Evolutionary conservation across 2,888 invertebrate species (phyloP).

Genomic region (Epistrophe eligans): DNA sequence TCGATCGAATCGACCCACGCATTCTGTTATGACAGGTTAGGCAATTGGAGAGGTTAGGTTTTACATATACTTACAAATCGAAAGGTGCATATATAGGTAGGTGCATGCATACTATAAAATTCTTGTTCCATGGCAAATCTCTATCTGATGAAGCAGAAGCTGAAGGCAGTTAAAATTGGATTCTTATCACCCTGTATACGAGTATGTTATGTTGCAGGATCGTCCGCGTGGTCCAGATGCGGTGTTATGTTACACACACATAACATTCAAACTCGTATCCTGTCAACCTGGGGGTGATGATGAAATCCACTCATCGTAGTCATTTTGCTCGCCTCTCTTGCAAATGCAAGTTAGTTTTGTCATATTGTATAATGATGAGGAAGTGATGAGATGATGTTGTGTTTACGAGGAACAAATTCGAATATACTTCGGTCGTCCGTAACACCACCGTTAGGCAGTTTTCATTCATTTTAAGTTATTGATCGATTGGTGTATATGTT

Average conservation of each 20-base stretch:
- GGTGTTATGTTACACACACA: constrained; percentile 52
- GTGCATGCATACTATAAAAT: background rate
- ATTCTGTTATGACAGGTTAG: constrained; percentile 39
- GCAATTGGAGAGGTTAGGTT: constrained; percentile 17
- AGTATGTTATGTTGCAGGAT: background rate
- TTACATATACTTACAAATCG: no score
- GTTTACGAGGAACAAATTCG: constrained; percentile 60
- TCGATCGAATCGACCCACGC: constrained; percentile 39
- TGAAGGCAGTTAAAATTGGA: constrained; percentile 38
- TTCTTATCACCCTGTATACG: constrained; percentile 36
- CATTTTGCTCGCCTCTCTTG: background rate
- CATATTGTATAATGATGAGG: constrained; percentile 10
- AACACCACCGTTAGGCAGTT: constrained; percentile 58
- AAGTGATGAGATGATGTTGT: constrained; percentile 41
- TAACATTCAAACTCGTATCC: constrained; percentile 20
- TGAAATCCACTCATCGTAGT: constrained; percentile 47
- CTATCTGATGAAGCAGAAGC: constrained; percentile 44
- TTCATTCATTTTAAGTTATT: constrained; percentile 44
- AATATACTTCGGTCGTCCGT: background rate
- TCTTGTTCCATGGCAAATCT: constrained; percentile 7
- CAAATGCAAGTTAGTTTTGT: constrained; percentile 6
- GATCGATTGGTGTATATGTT: constrained; percentile 52
- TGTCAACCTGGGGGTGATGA: constrained; percentile 56
- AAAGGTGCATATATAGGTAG: background rate
- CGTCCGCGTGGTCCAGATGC: constrained; percentile 18